Conservation (phyloP, 2,888 invertebrate genomes). For the Lithophane semibrunnea region DNA sequence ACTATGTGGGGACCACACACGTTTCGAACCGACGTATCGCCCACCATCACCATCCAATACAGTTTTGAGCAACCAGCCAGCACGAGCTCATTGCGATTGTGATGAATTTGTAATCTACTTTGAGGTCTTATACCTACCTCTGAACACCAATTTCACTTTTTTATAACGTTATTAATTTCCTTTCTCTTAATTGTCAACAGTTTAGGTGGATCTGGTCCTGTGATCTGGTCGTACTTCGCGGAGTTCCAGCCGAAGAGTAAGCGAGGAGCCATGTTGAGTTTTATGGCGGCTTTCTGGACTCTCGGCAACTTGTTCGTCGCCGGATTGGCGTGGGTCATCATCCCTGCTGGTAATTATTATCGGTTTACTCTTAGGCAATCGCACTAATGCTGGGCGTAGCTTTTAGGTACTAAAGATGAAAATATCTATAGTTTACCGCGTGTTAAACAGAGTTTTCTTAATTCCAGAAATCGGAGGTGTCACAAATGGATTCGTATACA, state of each 20-base stretch:
- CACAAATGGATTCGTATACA: slow-evolving; percentile 93
- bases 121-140: neutral
- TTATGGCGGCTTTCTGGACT: slow-evolving; percentile 99
- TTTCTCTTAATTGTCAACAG: slow-evolving; percentile 83
- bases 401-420: neutral
- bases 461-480: slow-evolving; percentile 92
- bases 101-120: neutral
- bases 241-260: slow-evolving; percentile 98
- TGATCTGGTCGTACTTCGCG: slow-evolving; percentile 98
- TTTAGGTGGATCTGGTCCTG: slow-evolving; percentile 96
- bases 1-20: neutral
- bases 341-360: slow-evolving; percentile 89
- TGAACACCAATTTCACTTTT: neutral
- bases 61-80: neutral
- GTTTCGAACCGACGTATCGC: neutral
- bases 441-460: neutral
- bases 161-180: neutral
- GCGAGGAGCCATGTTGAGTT: slow-evolving; percentile 97
- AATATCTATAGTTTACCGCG: neutral
- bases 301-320: slow-evolving; percentile 97
- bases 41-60: neutral
- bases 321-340: slow-evolving; percentile 94
- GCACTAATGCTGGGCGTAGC: neutral
- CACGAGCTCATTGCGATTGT: neutral
- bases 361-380: neutral